phyloP scores from a whole-genome alignment of 2,113 vertebrate species.

The Picathartes gymnocephalus region DNA sequence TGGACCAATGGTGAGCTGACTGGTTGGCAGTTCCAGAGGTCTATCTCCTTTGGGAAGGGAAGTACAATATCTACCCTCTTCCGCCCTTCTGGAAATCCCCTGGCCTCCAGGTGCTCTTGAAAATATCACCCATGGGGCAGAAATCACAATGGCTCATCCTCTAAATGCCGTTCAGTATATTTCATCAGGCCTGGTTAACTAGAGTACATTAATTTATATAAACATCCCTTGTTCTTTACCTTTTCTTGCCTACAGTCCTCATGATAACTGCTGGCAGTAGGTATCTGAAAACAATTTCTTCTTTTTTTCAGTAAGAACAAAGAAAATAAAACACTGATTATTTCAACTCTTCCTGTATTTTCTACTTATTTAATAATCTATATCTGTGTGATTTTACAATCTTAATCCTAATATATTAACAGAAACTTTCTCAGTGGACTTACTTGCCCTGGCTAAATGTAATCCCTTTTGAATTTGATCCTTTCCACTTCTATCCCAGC shows the following conservation, averaged over 20 bases:
- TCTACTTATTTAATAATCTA: not conserved
- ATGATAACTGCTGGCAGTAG: not conserved
- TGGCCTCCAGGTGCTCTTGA: not conserved
- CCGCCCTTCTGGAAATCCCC: not conserved
- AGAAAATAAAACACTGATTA: not conserved
- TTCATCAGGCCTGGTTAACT: not conserved
- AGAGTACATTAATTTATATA: not conserved
- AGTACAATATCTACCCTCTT: not conserved
- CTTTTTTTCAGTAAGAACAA: not conserved
- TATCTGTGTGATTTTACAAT: not conserved
- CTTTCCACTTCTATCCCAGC: not conserved
- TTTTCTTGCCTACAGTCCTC: not conserved
- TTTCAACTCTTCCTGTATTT: not conserved
- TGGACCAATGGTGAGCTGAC: not conserved
- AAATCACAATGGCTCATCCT: not conserved
- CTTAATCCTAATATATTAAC: not conserved
- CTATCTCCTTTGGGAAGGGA: not conserved
- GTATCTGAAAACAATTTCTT: not conserved
- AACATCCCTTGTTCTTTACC: not conserved
- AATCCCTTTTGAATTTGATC: not conserved
- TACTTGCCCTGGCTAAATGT: not conserved
- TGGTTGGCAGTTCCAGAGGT: not conserved
- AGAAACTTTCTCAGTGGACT: not conserved
- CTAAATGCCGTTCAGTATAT: not conserved
- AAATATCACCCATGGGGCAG: not conserved